Evolutionary conservation across 2,888 invertebrate genomes (phyloP), one percentile per base, ranked within the genome.

Genomic region (Ctenicera cuprea): DNA sequence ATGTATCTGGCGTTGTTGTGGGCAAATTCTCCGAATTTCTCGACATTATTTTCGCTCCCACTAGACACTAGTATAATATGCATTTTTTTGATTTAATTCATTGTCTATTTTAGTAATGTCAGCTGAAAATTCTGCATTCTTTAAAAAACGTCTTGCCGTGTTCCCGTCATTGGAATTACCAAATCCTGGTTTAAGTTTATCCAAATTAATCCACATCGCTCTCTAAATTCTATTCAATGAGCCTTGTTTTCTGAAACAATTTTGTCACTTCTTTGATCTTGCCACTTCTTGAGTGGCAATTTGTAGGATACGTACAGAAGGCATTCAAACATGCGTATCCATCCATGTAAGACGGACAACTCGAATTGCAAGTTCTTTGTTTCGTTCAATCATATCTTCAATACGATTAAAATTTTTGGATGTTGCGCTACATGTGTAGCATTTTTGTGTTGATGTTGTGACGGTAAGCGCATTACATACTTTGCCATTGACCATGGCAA

Each of bases 221-320:
- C 41, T 41, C 41, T 41, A 41, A 41, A 41, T 41, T 41, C n/a
- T 41, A 4, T 41, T 41, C 7, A 8, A 18, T n/a, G 16, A 3
- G 16, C 50, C 41, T 76, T 77, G 33, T 64, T 75, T 69, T 71
- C 33, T 38, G 26, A 30, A 12, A 69, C 74, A 52, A 72, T 61
- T 67, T 76, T 78, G 41, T 79, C 73, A 9, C 73, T 62, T 43
- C 70, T 71, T 74, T 77, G 74, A 45, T 74, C 76, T 75, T 75
- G 76, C 79, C 80, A 79, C 50, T 77, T 77, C 61, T 80, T 63
- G 26, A 79, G 30, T 3, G 67, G 48, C 1, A 78, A 52, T 71
- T 75, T 77, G 50, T 77, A 77, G 14, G 77, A 68, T 52, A 81
- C 45, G 65, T 81, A 77, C 20, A 82, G 73, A 26, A 80, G 54